These are phyloP conservation scores for Squalus acanthias DNA, from an alignment of 2,797 vertebrate species.

Conservation along the genomic window DNA sequence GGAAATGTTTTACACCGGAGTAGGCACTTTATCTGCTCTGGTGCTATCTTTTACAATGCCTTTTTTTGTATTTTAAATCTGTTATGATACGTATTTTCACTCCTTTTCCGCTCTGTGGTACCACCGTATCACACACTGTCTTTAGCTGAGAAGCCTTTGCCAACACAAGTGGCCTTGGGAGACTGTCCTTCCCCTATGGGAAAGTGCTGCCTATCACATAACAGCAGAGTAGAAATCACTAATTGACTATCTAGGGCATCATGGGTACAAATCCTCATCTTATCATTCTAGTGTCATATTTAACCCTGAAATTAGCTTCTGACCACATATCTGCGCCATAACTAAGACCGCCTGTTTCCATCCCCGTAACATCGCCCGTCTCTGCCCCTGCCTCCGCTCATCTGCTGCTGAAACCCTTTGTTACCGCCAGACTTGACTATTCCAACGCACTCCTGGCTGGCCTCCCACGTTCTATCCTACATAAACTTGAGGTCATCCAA, in stretches of 20 bases:
- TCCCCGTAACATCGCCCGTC: no score
- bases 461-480: no score
- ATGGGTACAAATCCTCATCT: background rate
- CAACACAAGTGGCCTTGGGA: background rate
- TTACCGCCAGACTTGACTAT: no score
- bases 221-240: background rate
- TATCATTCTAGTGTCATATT: background rate
- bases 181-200: background rate
- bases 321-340: no score
- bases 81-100: background rate
- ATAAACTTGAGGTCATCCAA: no score
- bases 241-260: background rate
- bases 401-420: no score
- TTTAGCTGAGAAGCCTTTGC: background rate
- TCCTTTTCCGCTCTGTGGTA: background rate
- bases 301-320: no score
- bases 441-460: no score
- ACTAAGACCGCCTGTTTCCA: no score
- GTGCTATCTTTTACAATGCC: background rate
- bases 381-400: no score
- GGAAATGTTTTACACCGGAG: background rate
- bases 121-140: background rate
- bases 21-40: background rate
- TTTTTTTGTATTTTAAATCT: slow-evolving; percentile 3
- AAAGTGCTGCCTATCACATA: background rate